A percentile compares a stretch with the other conserved stretches of the same genome.
phyloP scores from a whole-genome alignment of 1,140 invertebrate species.

The Sinella curviseta region DNA sequence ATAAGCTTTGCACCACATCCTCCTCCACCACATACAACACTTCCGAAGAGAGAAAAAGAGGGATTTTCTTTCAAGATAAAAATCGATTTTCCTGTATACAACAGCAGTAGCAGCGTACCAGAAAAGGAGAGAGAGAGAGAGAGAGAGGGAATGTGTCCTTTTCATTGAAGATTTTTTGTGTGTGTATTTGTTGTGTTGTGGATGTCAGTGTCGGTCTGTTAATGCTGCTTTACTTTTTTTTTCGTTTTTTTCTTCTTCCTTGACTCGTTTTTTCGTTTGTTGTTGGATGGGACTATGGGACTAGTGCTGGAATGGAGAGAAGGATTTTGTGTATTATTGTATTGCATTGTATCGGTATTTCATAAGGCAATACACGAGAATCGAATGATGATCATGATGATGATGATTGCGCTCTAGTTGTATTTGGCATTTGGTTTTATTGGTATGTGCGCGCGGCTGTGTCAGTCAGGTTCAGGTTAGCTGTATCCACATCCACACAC shows the following conservation, averaged over 20 bases:
- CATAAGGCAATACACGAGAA: background rate
- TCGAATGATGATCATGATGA: background rate
- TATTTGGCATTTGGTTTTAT: background rate
- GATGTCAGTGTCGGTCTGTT: background rate
- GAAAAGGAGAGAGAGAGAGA: background rate
- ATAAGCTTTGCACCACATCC: background rate
- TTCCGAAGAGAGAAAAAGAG: conserved; percentile 22
- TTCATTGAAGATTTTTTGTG: background rate
- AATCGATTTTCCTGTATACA: background rate
- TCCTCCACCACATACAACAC: background rate
- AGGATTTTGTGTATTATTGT: background rate
- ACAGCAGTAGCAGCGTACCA: background rate
- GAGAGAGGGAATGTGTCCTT: background rate
- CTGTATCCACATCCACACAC: background rate
- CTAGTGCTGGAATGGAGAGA: background rate
- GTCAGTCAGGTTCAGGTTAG: background rate
- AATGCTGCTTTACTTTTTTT: background rate
- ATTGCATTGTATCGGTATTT: background rate
- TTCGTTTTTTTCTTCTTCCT: background rate
- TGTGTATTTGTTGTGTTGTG: background rate
- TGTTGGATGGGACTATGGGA: too few relatives aligned
- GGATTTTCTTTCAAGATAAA: conserved; percentile 25
- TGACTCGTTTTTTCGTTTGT: too few relatives aligned
- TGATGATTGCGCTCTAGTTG: background rate
- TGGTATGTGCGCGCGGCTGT: background rate